These are phyloP conservation scores for Danio jaintianensis DNA, from an alignment of 2,797 vertebrate species.

Conservation along the genomic window DNA sequence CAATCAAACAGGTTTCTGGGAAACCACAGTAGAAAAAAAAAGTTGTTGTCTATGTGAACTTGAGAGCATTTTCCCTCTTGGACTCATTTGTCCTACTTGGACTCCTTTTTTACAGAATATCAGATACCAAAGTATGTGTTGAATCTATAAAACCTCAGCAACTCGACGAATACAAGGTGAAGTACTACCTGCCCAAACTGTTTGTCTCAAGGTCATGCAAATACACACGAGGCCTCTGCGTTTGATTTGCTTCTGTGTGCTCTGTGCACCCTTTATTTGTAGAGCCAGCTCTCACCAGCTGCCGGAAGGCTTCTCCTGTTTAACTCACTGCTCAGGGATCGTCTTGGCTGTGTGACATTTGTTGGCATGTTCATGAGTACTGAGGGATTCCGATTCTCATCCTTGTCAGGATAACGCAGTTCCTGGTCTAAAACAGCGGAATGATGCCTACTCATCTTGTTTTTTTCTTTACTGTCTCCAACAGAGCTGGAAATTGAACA, in stretches of 20 bases:
- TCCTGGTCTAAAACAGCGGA: slow-evolving; percentile 25
- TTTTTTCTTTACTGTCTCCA: slow-evolving; percentile 34
- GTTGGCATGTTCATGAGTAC: slow-evolving; percentile 39
- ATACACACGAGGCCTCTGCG: slow-evolving; percentile 8
- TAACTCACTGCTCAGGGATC: slow-evolving; percentile 25
- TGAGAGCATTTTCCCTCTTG: slow-evolving; percentile 18
- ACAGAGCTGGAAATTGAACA: slow-evolving; percentile 24
- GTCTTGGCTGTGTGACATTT: slow-evolving; percentile 24
- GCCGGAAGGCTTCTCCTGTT: slow-evolving; percentile 2
- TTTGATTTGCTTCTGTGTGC: slow-evolving; percentile 19
- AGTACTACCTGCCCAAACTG: slow-evolving; percentile 14
- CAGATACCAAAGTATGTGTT: slow-evolving; percentile 15
- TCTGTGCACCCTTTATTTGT: slow-evolving; percentile 38
- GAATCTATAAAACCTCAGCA: slow-evolving; percentile 44
- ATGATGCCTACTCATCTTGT: slow-evolving; percentile 21
- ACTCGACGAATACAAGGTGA: slow-evolving; percentile 33
- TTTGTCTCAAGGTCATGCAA: slow-evolving; percentile 54
- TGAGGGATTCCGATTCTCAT: slow-evolving; percentile 12
- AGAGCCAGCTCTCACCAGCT: slow-evolving; percentile 12
- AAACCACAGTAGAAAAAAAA: slow-evolving; percentile 14
- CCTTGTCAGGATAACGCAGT: slow-evolving; percentile 49
- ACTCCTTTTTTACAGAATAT: slow-evolving; percentile 32
- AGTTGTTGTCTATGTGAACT: slow-evolving; percentile 3
- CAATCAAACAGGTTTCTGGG: slow-evolving; percentile 35
- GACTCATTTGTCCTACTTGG: slow-evolving; percentile 15